phyloP scores from a whole-genome alignment of 2,888 invertebrate genomes.

The Luperina testacea region DNA sequence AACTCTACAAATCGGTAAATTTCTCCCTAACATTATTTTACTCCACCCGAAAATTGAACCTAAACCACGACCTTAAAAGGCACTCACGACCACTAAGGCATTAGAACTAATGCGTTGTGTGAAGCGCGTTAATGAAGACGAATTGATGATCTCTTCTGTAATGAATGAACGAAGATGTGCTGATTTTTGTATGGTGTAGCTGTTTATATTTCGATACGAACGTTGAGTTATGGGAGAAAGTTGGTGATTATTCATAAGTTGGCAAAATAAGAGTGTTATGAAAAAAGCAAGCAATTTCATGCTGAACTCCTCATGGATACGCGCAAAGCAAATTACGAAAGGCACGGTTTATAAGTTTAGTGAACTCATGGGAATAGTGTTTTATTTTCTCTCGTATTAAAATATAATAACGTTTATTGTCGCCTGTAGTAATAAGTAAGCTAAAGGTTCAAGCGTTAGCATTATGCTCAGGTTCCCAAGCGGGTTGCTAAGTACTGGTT shows the following conservation, averaged over 20 bases:
- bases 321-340: background rate
- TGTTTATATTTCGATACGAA: background rate
- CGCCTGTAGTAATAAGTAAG: no score
- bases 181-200: conserved; percentile 27
- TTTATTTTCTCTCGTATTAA: background rate
- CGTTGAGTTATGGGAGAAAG: background rate
- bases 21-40: background rate
- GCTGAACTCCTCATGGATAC: background rate
- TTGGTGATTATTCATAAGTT: conserved; percentile 10
- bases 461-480: no score
- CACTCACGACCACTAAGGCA: conserved; percentile 16
- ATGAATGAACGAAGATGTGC: conserved; percentile 37
- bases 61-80: conserved; percentile 6
- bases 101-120: conserved; percentile 37
- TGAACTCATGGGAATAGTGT: background rate
- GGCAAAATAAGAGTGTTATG: background rate
- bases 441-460: no score
- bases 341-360: background rate
- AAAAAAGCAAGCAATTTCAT: background rate
- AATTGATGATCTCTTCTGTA: conserved; percentile 40
- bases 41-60: conserved; percentile 15
- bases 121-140: conserved; percentile 47
- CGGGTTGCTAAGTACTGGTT: no score
- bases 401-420: no score
- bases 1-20: background rate